Evolutionary conservation across 2,888 invertebrate species (phyloP), one percentile per base, ranked within the genome.

Genomic region (Melieria crassipennis): DNA sequence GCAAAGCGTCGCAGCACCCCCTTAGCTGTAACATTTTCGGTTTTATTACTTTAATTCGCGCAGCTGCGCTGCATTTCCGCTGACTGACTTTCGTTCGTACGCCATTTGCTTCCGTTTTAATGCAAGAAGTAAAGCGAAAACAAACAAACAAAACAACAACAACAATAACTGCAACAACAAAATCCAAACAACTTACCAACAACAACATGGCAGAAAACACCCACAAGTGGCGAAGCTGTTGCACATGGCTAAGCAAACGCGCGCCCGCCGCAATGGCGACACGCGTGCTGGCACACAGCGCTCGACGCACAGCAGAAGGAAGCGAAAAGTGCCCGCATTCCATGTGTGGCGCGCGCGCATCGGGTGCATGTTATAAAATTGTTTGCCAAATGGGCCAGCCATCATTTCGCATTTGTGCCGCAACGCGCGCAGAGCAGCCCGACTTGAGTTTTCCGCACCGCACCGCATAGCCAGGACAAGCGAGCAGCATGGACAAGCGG

Each of bases 341-440:
- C 63, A 63, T 69, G 69, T 69, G 57, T 69, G 11, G 64, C 58
- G 7, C 58, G 56, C 48, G 50, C 64, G 64, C 64, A 52, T 65
- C 52, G 16, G 11, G 60, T 69, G 77, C 73, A 78, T 73, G 75
- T 73, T 80, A 82, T 82, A 82, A 82, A 82, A 80, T 75, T 78
- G 77, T 78, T 81, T 78, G 76, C 47, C 70, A 70, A 42, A n/a
- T 66, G 73, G 75, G 75, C 63, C 73, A 79, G 73, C 76, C 78
- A 79, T 78, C 82, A 82, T 77, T 81, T 73, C 73, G 68, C 70
- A 75, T 75, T 75, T 67, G 75, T 73, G 75, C 60, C 74, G 71
- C 73, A 65, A 67, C 50, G 67, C 16, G 67, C 52, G 67, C 50
- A 30, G 50, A 67, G 45, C 60, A 45, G 6, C 67, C 30, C 30